Evolutionary conservation across 2,888 invertebrate genomes (phyloP).

Genomic region (Lacanobia wlatinum): DNA sequence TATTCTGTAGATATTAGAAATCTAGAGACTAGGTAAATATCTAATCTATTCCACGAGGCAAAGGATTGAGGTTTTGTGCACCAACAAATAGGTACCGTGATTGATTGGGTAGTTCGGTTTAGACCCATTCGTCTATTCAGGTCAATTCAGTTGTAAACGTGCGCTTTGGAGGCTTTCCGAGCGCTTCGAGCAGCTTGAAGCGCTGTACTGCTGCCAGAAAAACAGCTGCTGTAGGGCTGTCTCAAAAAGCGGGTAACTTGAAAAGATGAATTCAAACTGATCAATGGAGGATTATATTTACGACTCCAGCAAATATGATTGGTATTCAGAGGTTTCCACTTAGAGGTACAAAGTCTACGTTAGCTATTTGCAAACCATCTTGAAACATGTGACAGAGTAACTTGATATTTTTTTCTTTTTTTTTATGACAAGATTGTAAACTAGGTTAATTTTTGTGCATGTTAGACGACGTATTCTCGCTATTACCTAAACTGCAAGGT

Average conservation of each 20-base stretch:
- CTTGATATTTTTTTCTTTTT: too few relatives aligned
- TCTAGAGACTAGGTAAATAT: not conserved
- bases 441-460: too few relatives aligned
- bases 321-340: not conserved
- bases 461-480: too few relatives aligned
- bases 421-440: too few relatives aligned
- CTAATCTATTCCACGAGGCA: conserved; percentile 8
- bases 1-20: conserved; percentile 1
- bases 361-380: too few relatives aligned
- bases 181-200: not conserved
- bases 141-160: conserved; percentile 31
- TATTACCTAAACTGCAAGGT: too few relatives aligned
- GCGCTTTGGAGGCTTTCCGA: conserved; percentile 1
- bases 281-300: not conserved
- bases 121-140: conserved; percentile 31
- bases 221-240: not conserved
- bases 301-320: not conserved
- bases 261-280: not conserved
- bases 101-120: conserved; percentile 36
- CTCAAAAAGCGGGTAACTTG: not conserved
- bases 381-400: too few relatives aligned
- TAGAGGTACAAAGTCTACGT: not conserved
- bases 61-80: conserved; percentile 15
- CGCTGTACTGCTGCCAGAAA: not conserved
- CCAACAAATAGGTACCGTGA: conserved; percentile 21